phyloP scores from a whole-genome alignment of 2,113 vertebrate species.

The Lepisosteus oculatus region DNA sequence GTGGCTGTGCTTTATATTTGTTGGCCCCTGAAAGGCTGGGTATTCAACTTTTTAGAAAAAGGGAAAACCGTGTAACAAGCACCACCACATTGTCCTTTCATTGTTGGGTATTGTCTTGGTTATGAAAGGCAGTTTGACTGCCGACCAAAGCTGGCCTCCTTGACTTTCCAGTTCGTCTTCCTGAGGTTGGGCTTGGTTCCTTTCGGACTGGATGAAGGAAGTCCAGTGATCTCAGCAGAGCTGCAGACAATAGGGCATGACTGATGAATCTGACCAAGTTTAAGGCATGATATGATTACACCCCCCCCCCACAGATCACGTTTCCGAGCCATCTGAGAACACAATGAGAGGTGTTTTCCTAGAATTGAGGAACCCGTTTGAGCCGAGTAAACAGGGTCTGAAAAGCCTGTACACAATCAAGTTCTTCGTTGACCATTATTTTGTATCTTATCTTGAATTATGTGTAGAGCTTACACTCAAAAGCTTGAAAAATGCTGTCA shows the following conservation, averaged over 20 bases:
- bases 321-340: not conserved
- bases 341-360: conserved; percentile 9
- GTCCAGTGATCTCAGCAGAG: conserved; percentile 29
- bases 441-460: not conserved
- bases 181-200: conserved; percentile 22
- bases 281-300: not conserved
- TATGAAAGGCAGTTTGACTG: conserved; percentile 30
- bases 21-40: not conserved
- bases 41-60: conserved; percentile 21
- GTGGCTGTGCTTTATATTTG: not conserved
- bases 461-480: no score
- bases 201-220: conserved; percentile 40
- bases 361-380: conserved; percentile 19
- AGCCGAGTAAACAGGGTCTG: no score
- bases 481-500: no score
- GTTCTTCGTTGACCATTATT: conserved; percentile 9
- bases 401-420: conserved; percentile 3
- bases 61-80: conserved; percentile 45
- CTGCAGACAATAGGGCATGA: not conserved
- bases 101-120: conserved; percentile 31
- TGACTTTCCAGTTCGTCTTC: conserved; percentile 42
- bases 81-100: conserved; percentile 29
- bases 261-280: not conserved
- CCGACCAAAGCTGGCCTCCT: conserved; percentile 50
- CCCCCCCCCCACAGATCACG: not conserved